Base-by-base conservation (phyloP, 2,888 invertebrate genomes). In the Dolichomitus sp. region DNA sequence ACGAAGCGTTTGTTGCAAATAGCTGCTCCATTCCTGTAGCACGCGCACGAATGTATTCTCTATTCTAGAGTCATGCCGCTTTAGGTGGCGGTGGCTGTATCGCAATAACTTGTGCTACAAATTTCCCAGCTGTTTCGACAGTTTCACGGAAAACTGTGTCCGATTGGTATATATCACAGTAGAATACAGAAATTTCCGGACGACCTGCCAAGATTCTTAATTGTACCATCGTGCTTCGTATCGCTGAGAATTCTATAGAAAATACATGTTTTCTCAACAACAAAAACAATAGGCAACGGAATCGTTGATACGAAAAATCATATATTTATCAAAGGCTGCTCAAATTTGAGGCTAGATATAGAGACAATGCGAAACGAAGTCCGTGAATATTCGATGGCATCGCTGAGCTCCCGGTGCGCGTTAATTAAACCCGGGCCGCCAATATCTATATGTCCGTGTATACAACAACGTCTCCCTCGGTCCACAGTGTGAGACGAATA, bases 1-100 rank as follows among this genome's bases (percentile, higher is more conserved):
- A 65, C 80, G 63, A 54, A 80, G 50, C 80, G 80, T 83, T 83
- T 69, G 80, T 83, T 77, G 77, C 80, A 69, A 80, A 80, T 72
- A 65, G 65, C 54, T 37, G 9, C 11, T 59, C n/a, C 7, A 30
- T 14, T 57, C 33, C 33, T 4, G 48, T 5, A n/a, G n/a, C 45
- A n/a, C 45, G 4, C 14, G 45, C 48, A 7, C 48, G 17, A 17
- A n/a, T 14, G 5, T 17, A 48, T 48, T 48, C 48, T n/a, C 48
- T 17, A 7, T 48, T 17, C 6, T 14, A 48, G n/a, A 17, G n/a
- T 48, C 6, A 6, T 48, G n/a, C 48, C 4, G 52, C 52, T 52
- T 52, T 52, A 27, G 7, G 52, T 52, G 9, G 23, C 19, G 7
- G 27, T 52, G 23, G 9, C 52, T 23, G 27, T 0, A 27, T 52